Evolutionary conservation across 2,113 vertebrate species (phyloP).

Genomic region (Zingel zingel): DNA sequence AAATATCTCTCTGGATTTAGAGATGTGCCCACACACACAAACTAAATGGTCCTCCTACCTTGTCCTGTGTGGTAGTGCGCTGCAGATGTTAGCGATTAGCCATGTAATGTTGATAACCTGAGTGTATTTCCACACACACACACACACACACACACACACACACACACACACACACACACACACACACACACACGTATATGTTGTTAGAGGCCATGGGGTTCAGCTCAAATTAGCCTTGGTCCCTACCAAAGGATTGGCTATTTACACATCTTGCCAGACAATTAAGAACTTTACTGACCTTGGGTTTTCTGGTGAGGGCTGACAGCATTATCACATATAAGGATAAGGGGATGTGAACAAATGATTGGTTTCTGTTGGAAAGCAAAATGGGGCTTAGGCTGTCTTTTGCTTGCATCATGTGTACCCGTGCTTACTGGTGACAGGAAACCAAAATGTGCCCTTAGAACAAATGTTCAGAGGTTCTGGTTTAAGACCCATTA

Average conservation of each 20-base stretch:
- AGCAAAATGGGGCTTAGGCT: conserved; percentile 17
- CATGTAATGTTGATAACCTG: too few species aligned
- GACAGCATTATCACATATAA: conserved; percentile 38
- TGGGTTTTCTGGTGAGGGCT: conserved; percentile 35
- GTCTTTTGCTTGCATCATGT: conserved; percentile 16
- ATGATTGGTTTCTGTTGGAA: conserved; percentile 7
- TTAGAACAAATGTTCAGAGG: background rate
- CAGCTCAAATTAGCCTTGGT: conserved; percentile 57
- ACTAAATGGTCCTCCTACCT: conserved; percentile 43
- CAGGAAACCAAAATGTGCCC: background rate
- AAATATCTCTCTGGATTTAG: conserved; percentile 40
- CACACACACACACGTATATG: conserved; percentile 25
- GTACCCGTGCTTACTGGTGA: background rate
- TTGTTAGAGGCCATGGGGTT: conserved; percentile 50
- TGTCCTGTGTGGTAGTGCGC: conserved; percentile 26
- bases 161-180: conserved; percentile 17
- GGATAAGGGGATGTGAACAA: conserved; percentile 25
- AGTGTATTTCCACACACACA: background rate
- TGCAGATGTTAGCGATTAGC: conserved; percentile 59
- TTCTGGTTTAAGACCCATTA: background rate
- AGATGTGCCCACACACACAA: conserved; percentile 7
- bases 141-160: conserved; percentile 18
- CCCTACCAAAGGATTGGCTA: conserved; percentile 48
- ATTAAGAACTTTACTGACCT: conserved; percentile 63
- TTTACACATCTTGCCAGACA: conserved; percentile 64